phyloP scores from a whole-genome alignment of 2,888 invertebrate species.

The Agrochola lota region DNA sequence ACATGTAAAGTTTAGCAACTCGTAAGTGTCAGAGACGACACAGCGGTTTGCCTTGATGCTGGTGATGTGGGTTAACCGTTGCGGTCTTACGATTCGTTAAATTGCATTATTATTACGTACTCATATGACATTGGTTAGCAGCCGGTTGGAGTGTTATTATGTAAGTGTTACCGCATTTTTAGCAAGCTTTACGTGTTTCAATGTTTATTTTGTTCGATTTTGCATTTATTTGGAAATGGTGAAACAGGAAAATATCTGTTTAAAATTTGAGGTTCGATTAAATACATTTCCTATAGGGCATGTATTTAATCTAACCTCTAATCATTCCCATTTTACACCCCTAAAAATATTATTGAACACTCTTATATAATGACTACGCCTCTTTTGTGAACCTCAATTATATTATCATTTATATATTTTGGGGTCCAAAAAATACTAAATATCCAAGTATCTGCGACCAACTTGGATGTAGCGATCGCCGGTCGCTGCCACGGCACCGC shows the following conservation, averaged over 20 bases:
- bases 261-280: too few species aligned
- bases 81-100: slow-evolving; percentile 63
- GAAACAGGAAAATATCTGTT: not conserved
- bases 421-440: too few species aligned
- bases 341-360: too few species aligned
- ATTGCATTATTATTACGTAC: slow-evolving; percentile 64
- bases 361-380: too few species aligned
- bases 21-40: slow-evolving; percentile 76
- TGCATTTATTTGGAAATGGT: not conserved
- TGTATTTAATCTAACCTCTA: too few species aligned
- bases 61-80: slow-evolving; percentile 65
- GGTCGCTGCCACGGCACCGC: too few species aligned
- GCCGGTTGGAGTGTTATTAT: slow-evolving; percentile 31
- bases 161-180: slow-evolving; percentile 35
- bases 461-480: too few species aligned
- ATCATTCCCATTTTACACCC: too few species aligned
- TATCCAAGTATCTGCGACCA: too few species aligned
- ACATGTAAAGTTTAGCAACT: slow-evolving; percentile 57
- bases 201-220: not conserved
- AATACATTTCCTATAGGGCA: too few species aligned
- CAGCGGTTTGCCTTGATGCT: slow-evolving; percentile 68
- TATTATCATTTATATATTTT: too few species aligned
- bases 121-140: slow-evolving; percentile 59
- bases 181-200: slow-evolving; percentile 6
- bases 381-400: too few species aligned